Percentiles rank a stretch among this genome's conserved stretches.
phyloP scores from a whole-genome alignment of 37 sponge, comb jelly and placozoan genomes.

The Spongilla lacustris region DNA sequence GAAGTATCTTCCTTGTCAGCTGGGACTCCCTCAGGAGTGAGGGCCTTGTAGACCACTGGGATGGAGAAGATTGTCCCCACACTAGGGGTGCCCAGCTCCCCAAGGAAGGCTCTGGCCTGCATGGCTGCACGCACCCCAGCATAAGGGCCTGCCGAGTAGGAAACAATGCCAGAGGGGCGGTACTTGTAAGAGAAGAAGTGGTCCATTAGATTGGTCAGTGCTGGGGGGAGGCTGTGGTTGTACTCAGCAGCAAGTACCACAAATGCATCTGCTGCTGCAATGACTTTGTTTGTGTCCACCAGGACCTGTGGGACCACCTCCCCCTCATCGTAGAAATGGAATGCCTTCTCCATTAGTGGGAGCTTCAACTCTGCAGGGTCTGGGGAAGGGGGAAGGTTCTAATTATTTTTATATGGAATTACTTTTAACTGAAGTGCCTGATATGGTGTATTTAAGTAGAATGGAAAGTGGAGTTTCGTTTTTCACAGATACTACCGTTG shows the following conservation, averaged over 20 bases:
- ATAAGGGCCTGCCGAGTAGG: constrained; percentile 81
- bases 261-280: constrained; percentile 78
- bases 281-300: constrained; percentile 62
- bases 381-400: neutral
- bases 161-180: constrained; percentile 76
- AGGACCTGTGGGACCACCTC: constrained; percentile 63
- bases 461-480: too few species aligned
- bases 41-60: constrained; percentile 59
- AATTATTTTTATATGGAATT: too few species aligned
- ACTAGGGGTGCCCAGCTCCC: constrained; percentile 76
- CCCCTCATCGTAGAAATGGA: constrained; percentile 66
- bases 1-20: constrained; percentile 29
- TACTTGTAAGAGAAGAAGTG: constrained; percentile 84
- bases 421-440: too few species aligned
- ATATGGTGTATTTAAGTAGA: too few species aligned
- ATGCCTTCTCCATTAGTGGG: constrained; percentile 82
- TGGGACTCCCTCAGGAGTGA: constrained; percentile 69
- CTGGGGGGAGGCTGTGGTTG: constrained; percentile 92
- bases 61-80: constrained; percentile 62
- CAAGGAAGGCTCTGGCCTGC: constrained; percentile 66
- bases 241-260: constrained; percentile 85
- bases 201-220: constrained; percentile 91
- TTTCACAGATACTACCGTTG: too few species aligned
- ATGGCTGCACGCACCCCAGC: constrained; percentile 86
- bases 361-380: constrained; percentile 15